Conservation (phyloP, 1,140 invertebrate species). For the Geopemphigus sp. region DNA sequence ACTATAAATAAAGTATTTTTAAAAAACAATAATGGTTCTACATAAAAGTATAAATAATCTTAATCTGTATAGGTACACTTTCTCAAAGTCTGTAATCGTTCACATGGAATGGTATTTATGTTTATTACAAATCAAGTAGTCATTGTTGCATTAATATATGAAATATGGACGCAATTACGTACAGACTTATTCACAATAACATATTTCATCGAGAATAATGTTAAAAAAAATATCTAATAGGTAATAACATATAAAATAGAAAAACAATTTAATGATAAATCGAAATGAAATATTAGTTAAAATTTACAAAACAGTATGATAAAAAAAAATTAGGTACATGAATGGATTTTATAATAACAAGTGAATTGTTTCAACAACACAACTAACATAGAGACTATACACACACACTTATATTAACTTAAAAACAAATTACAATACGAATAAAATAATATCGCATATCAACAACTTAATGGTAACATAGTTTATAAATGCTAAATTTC, state of each 20-base stretch:
- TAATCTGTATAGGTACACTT: background rate
- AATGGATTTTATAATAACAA: background rate
- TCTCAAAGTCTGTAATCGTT: background rate
- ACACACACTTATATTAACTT: background rate
- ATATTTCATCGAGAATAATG: background rate
- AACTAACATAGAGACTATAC: background rate
- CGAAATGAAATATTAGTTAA: background rate
- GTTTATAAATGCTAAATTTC: constrained; percentile 21
- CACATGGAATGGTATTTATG: constrained; percentile 27
- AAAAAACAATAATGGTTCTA: constrained; percentile 14
- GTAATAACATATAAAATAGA: constrained; percentile 8
- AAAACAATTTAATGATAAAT: constrained; percentile 6
- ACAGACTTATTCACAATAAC: background rate
- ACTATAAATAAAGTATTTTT: constrained; percentile 7
- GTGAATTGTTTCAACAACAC: background rate
- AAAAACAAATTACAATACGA: background rate
- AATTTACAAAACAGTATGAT: background rate
- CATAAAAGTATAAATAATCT: background rate
- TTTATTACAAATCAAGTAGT: background rate
- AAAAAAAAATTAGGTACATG: background rate
- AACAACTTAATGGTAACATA: constrained; percentile 19
- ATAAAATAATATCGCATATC: background rate
- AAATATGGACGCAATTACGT: background rate
- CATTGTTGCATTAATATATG: background rate
- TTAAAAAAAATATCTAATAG: constrained; percentile 23